Conservation (phyloP, 2,888 invertebrate species). For the Metacarcinus magister region DNA sequence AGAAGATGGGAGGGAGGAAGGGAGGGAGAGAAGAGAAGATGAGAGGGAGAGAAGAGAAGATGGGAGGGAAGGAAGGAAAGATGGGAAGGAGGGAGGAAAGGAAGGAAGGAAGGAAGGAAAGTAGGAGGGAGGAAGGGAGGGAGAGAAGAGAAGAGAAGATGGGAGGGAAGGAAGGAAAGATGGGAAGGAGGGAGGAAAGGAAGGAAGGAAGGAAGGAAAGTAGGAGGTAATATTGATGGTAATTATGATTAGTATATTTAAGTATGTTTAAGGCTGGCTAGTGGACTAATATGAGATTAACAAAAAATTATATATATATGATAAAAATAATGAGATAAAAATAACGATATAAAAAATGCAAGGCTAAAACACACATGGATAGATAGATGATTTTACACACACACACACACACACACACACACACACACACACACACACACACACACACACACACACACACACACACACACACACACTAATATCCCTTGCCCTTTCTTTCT, state of each 20-base stretch:
- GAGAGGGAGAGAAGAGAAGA: background rate
- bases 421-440: background rate
- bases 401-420: no score
- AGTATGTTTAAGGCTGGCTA: no score
- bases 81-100: background rate
- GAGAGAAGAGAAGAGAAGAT: background rate
- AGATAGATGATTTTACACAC: no score
- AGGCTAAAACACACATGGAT: no score
- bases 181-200: background rate
- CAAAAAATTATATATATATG: no score
- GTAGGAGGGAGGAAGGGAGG: background rate
- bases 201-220: background rate
- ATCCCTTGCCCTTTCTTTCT: background rate
- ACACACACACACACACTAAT: background rate
- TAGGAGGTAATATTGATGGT: background rate
- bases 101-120: background rate
- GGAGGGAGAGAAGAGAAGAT: background rate
- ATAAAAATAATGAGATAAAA: no score
- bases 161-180: background rate
- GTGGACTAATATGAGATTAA: no score
- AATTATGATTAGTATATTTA: no score
- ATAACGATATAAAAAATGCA: no score
- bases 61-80: background rate
- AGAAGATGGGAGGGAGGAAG: background rate
- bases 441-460: constrained; percentile 16